Evolutionary conservation across 1,140 invertebrate species (phyloP), one percentile per base, ranked within the genome.

Genomic region (Bombus haemorrhoidalis): DNA sequence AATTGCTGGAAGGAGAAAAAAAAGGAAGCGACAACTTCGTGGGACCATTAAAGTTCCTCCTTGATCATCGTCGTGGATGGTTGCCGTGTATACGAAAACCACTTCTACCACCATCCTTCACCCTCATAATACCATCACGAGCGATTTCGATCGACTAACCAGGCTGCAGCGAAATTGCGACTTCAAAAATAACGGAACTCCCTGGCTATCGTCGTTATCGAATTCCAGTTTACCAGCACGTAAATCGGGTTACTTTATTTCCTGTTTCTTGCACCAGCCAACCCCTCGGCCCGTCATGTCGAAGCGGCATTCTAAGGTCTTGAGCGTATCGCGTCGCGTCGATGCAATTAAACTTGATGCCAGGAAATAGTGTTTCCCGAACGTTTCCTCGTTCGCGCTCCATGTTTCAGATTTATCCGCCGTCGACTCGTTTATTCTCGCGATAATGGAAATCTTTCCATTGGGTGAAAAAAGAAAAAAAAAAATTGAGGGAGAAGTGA

Each of bases 191-290:
- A 43, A 13, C 82, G 82, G 47, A 78, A 84, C 66, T 53, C 18
- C 13, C n/a, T 25, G 82, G 25, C 39, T 69, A 83, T 59, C 82
- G 74, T 68, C 64, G 82, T 53, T 78, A 83, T 83, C 82, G 82
- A 75, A 57, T 77, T 22, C 28, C 64, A 77, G 81, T 76, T 83
- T 76, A 75, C 32, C 81, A 28, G 71, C 81, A 53, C 81, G 62
- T 83, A 77, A 83, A 83, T 83, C 81, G 82, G 75, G 66, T 79
- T 79, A 79, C 66, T 78, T 79, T 84, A 84, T 79, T 84, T 78
- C 73, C 73, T 64, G 82, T 22, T 78, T 78, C 73, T 83, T 69
- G 34, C 43, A 12, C 47, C 78, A 10, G 3, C 47, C 66, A 10
- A 9, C 25, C 66, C 47, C 15, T 28, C 12, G 1, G 1, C 9